phyloP scores from a whole-genome alignment of 2,888 invertebrate genomes.

The Caenorhabditis sp. region DNA sequence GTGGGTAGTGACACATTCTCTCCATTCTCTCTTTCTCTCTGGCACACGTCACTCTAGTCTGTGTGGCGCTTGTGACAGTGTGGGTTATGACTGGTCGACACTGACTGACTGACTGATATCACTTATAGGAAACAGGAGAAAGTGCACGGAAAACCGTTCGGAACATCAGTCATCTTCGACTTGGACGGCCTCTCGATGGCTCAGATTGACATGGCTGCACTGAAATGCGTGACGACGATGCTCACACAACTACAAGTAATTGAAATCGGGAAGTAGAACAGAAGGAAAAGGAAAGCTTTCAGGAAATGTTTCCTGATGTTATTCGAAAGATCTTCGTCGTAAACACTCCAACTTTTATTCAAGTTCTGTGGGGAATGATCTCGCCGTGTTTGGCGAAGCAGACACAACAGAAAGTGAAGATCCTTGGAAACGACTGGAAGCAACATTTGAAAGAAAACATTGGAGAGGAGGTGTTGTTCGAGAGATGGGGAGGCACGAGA shows the following conservation, averaged over 20 bases:
- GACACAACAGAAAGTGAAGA: conserved; percentile 79
- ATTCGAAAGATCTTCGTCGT: conserved; percentile 77
- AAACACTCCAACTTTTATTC: conserved; percentile 78
- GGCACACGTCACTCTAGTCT: conserved; percentile 39
- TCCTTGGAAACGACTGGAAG: conserved; percentile 79
- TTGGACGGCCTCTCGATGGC: conserved; percentile 76
- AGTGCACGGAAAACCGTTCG: conserved; percentile 71
- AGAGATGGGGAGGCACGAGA: conserved; percentile 78
- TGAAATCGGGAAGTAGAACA: too few species aligned
- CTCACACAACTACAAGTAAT: conserved; percentile 75
- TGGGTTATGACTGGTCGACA: conserved; percentile 41
- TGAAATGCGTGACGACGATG: conserved; percentile 77
- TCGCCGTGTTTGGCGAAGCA: conserved; percentile 78
- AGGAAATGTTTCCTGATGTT: conserved; percentile 81
- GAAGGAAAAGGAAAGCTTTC: too few species aligned
- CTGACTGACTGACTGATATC: too few species aligned
- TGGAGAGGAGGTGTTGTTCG: conserved; percentile 76
- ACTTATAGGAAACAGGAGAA: conserved; percentile 68
- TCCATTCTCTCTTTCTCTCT: too few species aligned
- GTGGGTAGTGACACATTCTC: conserved; percentile 16
- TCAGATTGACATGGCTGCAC: conserved; percentile 72
- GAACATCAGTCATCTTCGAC: conserved; percentile 80
- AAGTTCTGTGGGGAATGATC: conserved; percentile 77
- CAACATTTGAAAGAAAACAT: conserved; percentile 74
- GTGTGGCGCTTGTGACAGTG: conserved; percentile 26